A percentile compares a stretch with the other conserved stretches of the same genome.
Evolutionary conservation across 2,888 invertebrate species (phyloP).

Genomic region (Ceramica pisi): DNA sequence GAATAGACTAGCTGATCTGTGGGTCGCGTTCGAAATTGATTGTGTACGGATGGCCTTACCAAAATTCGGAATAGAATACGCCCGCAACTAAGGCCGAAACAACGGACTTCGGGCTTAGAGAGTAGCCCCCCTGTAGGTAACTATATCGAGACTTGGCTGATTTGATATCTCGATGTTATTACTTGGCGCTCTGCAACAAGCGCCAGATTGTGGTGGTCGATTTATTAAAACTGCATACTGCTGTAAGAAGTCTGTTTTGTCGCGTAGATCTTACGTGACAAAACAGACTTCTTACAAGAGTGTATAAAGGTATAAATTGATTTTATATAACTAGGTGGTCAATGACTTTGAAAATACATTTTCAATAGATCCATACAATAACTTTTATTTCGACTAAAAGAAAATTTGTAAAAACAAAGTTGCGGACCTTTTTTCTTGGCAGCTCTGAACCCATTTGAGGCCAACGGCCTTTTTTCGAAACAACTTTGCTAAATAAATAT

Average conservation of each 20-base stretch:
- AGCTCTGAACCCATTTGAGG: constrained; percentile 9
- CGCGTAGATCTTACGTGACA: too few relatives aligned
- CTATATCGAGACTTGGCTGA: too few relatives aligned
- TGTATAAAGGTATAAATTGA: background rate
- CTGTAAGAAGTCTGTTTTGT: too few relatives aligned
- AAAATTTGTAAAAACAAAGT: background rate
- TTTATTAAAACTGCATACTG: too few relatives aligned
- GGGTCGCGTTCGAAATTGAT: too few relatives aligned
- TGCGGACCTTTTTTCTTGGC: background rate
- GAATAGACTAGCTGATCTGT: too few relatives aligned
- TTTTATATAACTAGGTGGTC: background rate
- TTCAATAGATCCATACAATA: background rate
- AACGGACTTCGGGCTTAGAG: too few relatives aligned
- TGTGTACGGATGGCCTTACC: too few relatives aligned
- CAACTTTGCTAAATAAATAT: background rate
- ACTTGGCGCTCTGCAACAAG: background rate
- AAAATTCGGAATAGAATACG: too few relatives aligned
- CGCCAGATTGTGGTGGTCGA: too few relatives aligned
- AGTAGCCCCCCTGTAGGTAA: too few relatives aligned
- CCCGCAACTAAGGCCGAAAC: too few relatives aligned
- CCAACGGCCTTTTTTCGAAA: constrained; percentile 6
- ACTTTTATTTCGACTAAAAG: background rate
- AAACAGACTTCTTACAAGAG: background rate
- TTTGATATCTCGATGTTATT: background rate
- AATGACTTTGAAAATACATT: background rate